A percentile compares a stretch with the other conserved stretches of the same genome.
phyloP scores from a whole-genome alignment of 2,113 vertebrate species.

The Apodemus speciosus region DNA sequence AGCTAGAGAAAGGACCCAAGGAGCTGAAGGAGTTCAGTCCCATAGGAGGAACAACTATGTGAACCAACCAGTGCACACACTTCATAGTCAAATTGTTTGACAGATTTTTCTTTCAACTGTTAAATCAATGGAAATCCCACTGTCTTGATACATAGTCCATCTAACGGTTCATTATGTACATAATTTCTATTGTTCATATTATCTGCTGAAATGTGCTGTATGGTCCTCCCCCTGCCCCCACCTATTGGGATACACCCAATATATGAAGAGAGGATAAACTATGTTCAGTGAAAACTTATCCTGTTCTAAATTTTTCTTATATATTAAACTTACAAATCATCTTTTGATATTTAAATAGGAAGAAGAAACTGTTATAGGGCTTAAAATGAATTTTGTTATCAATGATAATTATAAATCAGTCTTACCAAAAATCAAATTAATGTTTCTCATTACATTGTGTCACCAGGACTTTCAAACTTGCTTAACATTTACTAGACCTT shows the following conservation, averaged over 20 bases:
- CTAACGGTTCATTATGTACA: not conserved
- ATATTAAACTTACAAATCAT: not conserved
- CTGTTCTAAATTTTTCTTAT: not conserved
- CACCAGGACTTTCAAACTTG: rapidly evolving
- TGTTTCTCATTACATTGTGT: not conserved
- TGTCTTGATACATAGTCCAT: not conserved
- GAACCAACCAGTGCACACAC: too few species aligned
- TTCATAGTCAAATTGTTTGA: not conserved
- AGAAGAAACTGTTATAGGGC: not conserved
- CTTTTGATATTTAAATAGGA: not conserved
- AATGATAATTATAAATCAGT: not conserved
- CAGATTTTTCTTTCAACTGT: not conserved
- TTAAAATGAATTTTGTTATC: not conserved
- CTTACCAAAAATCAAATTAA: not conserved
- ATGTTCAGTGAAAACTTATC: not conserved
- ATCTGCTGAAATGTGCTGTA: not conserved
- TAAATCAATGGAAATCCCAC: not conserved
- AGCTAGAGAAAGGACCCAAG: too few species aligned
- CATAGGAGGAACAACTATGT: too few species aligned
- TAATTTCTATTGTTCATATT: not conserved
- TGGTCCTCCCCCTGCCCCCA: too few species aligned
- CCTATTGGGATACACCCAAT: not conserved
- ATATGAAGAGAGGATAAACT: not conserved
- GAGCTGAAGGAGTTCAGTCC: too few species aligned
- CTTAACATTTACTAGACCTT: not conserved